Evolutionary conservation across 2,888 invertebrate genomes (phyloP).

Genomic region (Pomacea canaliculata): DNA sequence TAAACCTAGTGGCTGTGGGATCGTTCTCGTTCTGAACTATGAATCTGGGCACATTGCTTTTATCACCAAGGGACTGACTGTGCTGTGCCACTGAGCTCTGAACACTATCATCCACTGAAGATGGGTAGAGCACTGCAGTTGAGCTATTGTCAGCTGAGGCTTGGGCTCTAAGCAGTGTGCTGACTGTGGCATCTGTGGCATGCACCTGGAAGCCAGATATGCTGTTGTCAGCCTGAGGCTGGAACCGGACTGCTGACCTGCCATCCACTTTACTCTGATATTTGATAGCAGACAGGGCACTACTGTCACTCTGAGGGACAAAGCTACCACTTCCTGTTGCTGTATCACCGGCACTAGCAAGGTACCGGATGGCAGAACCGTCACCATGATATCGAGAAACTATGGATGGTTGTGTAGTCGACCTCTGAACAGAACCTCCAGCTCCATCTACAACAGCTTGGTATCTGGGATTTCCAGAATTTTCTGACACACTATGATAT

Average conservation of each 20-base stretch:
- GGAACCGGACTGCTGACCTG: not conserved
- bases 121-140: not conserved
- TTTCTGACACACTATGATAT: slow-evolving; percentile 5
- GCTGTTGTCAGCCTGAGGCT: not conserved
- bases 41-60: slow-evolving; percentile 14
- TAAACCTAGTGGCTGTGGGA: not conserved
- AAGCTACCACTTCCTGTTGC: not conserved
- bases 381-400: slow-evolving; percentile 3
- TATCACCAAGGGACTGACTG: slow-evolving; percentile 7
- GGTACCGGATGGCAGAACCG: not conserved
- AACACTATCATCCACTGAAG: slow-evolving; percentile 8
- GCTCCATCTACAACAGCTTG: slow-evolving; percentile 6
- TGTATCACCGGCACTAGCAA: not conserved
- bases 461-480: slow-evolving; percentile 2
- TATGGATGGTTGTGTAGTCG: not conserved
- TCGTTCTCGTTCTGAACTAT: slow-evolving; percentile 6
- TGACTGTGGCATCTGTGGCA: too few species aligned
- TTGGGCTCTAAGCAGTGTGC: too few species aligned
- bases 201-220: too few species aligned
- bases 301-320: not conserved
- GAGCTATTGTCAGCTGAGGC: too few species aligned
- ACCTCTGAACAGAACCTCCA: not conserved
- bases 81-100: slow-evolving; percentile 6
- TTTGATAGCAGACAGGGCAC: not conserved
- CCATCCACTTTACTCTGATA: not conserved